Evolutionary conservation across 1,140 invertebrate genomes (phyloP).

Genomic region (Drosophila prosaltans): DNA sequence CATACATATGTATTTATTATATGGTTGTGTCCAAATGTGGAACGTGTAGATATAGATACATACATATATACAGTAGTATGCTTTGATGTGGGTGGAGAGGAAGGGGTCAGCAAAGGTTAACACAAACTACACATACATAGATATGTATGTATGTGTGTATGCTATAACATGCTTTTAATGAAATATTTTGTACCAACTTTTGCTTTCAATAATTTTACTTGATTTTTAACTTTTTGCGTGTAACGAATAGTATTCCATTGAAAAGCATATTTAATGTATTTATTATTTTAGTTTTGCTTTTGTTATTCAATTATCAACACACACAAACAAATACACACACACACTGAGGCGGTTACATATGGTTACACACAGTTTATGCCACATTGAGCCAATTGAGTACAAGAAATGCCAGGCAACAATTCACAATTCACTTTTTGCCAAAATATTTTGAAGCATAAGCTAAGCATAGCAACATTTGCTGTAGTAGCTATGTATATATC

Average conservation of each 20-base stretch:
- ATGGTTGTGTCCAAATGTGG: conserved; percentile 2
- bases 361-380: conserved; percentile 9
- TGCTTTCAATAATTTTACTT: not conserved
- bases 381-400: not conserved
- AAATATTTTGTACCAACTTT: conserved; percentile 2
- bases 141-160: no score
- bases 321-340: not conserved
- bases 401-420: conserved; percentile 11
- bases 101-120: conserved; percentile 49
- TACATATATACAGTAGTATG: not conserved
- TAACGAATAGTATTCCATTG: conserved; percentile 8
- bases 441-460: not conserved
- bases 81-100: not conserved
- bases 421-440: conserved; percentile 11
- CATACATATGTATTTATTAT: not conserved
- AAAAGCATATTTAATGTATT: conserved; percentile 21
- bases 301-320: conserved; percentile 4
- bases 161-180: conserved; percentile 18
- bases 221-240: conserved; percentile 6
- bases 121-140: conserved; percentile 4
- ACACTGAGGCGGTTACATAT: conserved; percentile 8
- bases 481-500: not conserved
- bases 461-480: conserved; percentile 20
- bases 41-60: not conserved
- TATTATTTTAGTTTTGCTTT: not conserved